Evolutionary conservation across 2,113 vertebrate genomes (phyloP), one percentile per base, ranked within the genome.

Genomic region (Conger conger): DNA sequence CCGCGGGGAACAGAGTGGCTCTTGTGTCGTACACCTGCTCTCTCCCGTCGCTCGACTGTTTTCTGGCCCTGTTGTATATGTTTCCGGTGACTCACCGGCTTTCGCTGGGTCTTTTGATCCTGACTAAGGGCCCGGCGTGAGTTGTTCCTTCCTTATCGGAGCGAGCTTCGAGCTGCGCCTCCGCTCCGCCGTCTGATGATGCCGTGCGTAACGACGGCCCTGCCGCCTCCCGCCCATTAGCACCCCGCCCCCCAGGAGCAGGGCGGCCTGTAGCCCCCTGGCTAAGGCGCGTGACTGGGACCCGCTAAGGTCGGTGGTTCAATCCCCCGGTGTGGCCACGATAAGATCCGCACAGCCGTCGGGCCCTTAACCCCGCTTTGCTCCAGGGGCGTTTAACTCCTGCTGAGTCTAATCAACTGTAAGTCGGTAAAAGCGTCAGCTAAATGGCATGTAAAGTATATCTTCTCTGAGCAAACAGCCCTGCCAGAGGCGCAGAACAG

Each of bases 171-270:
- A 3, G 37, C 33, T 37, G 38, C 82, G 27, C 36, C 15, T 7
- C 57, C 37, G 13, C 23, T 11, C 60, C 35, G 63, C 60, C 68
- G 85, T 89, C 88, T 90, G 88, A 91, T 94, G 91, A 92, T 87
- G 90, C 90, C 87, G 80, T 86, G 84, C 86, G 87, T 89, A 92
- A 93, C 85, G 76, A 92, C 86, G 84, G 83, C 80, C 85, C 60
- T 86, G 83, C 84, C 88, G 82, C 85, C 87, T 82, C 83, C 78
- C 79, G 7, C 85, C 86, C 87, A 91, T 91, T 88, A 91, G 79
- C 84, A 85, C 85, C 79, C 83, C 83, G 85, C 86, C 78, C 79
- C 86, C 40, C 11, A 5, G 82, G 84, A 85, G 79, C 84, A 33
- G 81, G 50, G 80, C 53, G 36, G 35, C 85, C 82, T 40, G 81